A percentile compares a stretch with the other conserved stretches of the same genome.
These are phyloP conservation scores for Polyommatus icarus DNA, from an alignment of 2,888 invertebrate genomes.

Conservation along the genomic window DNA sequence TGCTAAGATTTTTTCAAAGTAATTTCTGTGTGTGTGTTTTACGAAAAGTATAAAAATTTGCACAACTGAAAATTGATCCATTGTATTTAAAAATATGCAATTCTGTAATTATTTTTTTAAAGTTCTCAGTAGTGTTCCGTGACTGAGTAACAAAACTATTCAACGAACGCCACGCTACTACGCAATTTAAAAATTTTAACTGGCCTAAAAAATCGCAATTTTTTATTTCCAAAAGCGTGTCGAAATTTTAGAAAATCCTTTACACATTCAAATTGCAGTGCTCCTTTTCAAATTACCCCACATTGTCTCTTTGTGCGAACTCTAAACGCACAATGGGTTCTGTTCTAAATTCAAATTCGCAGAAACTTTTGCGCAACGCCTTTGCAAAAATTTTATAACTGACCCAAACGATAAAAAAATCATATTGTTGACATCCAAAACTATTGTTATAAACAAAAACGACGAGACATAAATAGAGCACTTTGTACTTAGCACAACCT, in stretches of 20 bases:
- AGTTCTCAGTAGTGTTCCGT: constrained; percentile 22
- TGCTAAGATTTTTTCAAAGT: background rate
- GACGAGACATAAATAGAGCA: constrained; percentile 22
- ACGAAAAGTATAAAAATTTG: background rate
- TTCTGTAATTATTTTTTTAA: background rate
- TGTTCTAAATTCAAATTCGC: constrained; percentile 66
- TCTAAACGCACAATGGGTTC: constrained; percentile 59
- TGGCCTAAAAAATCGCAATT: constrained; percentile 11
- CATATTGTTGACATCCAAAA: constrained; percentile 26
- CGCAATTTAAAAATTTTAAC: constrained; percentile 30
- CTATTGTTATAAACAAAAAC: constrained; percentile 22
- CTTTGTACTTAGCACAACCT: background rate
- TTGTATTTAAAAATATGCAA: constrained; percentile 12
- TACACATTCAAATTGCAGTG: constrained; percentile 47
- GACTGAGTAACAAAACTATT: constrained; percentile 11
- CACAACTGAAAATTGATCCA: background rate
- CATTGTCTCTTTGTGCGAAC: constrained; percentile 50
- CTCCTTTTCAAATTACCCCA: constrained; percentile 50
- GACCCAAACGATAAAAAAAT: constrained; percentile 29
- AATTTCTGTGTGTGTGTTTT: background rate
- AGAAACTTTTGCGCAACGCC: constrained; percentile 68
- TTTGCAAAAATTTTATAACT: constrained; percentile 42
- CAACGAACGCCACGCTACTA: constrained; percentile 15
- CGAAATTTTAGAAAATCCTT: constrained; percentile 47
- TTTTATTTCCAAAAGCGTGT: constrained; percentile 46